phyloP scores from a whole-genome alignment of 2,113 vertebrate genomes.

The Datnioides undecimradiatus region DNA sequence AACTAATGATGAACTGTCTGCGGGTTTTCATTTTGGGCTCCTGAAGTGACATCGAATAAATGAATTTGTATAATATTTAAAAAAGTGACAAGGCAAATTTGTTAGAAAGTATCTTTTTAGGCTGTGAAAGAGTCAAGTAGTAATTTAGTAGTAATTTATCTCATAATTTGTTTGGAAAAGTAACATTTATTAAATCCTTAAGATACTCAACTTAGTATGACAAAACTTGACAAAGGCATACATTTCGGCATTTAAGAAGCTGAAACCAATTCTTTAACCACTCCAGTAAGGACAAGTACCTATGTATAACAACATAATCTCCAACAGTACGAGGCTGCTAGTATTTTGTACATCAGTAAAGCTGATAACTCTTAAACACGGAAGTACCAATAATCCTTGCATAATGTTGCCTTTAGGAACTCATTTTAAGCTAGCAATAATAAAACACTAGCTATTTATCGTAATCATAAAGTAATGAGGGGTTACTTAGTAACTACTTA shows the following conservation, averaged over 20 bases:
- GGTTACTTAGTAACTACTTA: no score
- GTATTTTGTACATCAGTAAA: not conserved
- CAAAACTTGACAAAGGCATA: no score
- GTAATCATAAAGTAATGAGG: no score
- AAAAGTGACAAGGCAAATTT: not conserved
- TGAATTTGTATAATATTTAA: not conserved
- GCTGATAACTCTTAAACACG: no score
- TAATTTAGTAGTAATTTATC: not conserved
- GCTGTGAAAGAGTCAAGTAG: not conserved
- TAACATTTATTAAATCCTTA: not conserved
- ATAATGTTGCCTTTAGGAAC: no score
- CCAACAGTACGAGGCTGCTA: not conserved
- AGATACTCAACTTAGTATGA: not conserved
- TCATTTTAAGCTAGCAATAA: no score
- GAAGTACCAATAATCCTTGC: no score
- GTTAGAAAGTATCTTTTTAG: not conserved
- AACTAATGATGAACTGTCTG: conserved; percentile 5
- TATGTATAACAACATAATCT: not conserved
- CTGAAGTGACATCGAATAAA: conserved; percentile 9
- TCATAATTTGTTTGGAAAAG: conserved; percentile 6
- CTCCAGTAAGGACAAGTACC: not conserved
- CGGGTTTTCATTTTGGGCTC: not conserved
- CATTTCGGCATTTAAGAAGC: not conserved
- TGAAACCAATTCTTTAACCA: not conserved
- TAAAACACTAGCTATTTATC: no score